Percentiles rank a stretch among this genome's conserved stretches.
Conservation (phyloP, 2,113 vertebrate genomes). For the Callospermophilus lateralis region DNA sequence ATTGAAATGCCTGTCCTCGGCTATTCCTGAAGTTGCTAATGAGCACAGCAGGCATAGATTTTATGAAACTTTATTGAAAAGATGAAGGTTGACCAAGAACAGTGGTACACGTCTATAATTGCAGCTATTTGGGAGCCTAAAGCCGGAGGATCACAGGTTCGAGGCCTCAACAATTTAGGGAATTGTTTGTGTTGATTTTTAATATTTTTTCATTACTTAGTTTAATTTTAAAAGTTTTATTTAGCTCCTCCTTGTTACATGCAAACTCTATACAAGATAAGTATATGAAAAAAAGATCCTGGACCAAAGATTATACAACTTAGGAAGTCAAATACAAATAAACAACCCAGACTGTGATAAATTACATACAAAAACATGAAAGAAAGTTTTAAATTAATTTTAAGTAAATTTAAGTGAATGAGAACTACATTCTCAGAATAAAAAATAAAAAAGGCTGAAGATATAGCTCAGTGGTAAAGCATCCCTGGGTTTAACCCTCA, state of each 20-base stretch:
- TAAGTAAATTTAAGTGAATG: conserved; percentile 36
- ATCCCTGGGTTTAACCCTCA: no score
- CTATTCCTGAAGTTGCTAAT: no score
- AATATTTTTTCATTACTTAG: conserved; percentile 30
- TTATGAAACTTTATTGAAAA: no score
- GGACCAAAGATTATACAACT: not conserved
- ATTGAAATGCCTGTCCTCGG: no score
- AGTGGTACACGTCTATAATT: no score
- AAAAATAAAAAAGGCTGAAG: no score
- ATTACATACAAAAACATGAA: conserved; percentile 38
- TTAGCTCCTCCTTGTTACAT: not conserved
- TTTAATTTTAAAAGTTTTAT: conserved; percentile 51
- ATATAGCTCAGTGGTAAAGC: no score
- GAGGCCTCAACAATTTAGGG: no score
- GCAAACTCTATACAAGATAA: not conserved
- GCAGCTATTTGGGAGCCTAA: no score
- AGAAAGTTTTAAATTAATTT: conserved; percentile 33
- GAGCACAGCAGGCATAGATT: no score
- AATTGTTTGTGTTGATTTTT: conserved; percentile 33
- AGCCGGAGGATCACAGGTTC: no score
- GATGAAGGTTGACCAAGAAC: no score
- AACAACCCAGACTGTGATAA: not conserved
- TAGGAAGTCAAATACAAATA: conserved; percentile 10
- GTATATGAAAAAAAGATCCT: not conserved
- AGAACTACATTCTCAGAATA: not conserved